These are phyloP conservation scores for Rhynchophorus ferrugineus DNA, from an alignment of 1,140 invertebrate genomes.

Conservation along the genomic window DNA sequence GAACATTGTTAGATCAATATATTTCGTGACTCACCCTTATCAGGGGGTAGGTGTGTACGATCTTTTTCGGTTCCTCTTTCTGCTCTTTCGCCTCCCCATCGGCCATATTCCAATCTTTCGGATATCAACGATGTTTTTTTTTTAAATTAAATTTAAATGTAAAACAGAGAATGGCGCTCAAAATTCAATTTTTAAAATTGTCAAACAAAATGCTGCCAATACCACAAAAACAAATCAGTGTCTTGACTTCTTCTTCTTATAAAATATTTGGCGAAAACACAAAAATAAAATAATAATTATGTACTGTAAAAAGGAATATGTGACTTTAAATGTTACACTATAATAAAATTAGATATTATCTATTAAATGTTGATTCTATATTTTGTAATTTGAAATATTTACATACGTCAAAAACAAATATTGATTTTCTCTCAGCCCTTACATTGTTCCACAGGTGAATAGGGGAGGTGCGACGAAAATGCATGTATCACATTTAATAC, in stretches of 20 bases:
- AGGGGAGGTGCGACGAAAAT: slow-evolving; percentile 14
- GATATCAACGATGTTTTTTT: neutral
- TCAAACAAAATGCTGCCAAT: slow-evolving; percentile 7
- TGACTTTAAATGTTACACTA: no score
- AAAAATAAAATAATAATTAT: no score
- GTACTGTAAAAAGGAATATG: no score
- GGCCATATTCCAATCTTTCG: slow-evolving; percentile 33
- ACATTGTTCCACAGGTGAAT: neutral
- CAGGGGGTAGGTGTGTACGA: slow-evolving; percentile 65
- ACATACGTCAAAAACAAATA: neutral
- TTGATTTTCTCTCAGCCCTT: neutral
- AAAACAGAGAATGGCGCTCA: slow-evolving; percentile 1
- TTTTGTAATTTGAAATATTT: neutral
- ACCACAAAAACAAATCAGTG: neutral
- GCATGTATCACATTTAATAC: slow-evolving; percentile 10
- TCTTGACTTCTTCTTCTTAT: no score
- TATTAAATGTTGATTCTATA: neutral
- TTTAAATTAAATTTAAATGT: neutral
- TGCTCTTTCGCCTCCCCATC: slow-evolving; percentile 44
- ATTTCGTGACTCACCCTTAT: slow-evolving; percentile 52
- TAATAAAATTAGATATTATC: no score
- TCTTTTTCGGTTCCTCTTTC: slow-evolving; percentile 54
- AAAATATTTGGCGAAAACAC: no score
- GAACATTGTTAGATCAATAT: slow-evolving; percentile 4
- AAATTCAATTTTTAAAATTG: slow-evolving; percentile 7